Conservation (phyloP, 1,140 invertebrate genomes). For the Neodiprion virginianus region DNA sequence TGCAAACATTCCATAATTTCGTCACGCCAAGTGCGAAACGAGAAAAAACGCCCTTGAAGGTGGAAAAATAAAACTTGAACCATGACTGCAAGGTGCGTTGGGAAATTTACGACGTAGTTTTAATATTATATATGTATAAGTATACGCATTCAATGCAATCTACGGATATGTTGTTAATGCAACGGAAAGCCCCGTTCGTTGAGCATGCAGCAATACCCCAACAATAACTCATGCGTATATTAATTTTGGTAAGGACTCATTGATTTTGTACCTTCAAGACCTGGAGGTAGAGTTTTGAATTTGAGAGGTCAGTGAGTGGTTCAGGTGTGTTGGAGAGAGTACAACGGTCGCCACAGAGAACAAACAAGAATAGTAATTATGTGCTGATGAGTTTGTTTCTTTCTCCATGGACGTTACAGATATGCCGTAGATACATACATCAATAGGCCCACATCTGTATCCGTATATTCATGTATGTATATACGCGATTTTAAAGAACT, state of each 20-base stretch:
- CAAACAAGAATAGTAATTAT: slow-evolving; percentile 60
- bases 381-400: slow-evolving; percentile 50
- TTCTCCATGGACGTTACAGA: not conserved
- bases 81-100: no score
- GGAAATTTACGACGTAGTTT: no score
- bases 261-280: slow-evolving; percentile 62
- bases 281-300: slow-evolving; percentile 59
- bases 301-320: slow-evolving; percentile 58
- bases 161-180: no score
- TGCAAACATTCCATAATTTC: no score
- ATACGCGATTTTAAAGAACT: not conserved
- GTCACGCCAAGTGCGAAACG: no score
- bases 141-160: no score
- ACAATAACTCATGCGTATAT: slow-evolving; percentile 38
- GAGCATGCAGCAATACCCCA: no score
- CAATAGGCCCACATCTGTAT: not conserved
- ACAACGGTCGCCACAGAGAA: slow-evolving; percentile 61
- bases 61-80: no score
- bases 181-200: no score
- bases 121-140: no score
- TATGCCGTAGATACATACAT: slow-evolving; percentile 1
- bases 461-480: not conserved
- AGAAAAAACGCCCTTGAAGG: no score
- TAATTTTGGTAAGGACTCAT: slow-evolving; percentile 57
- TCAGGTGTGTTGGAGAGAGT: slow-evolving; percentile 59